Evolutionary conservation across 2,888 invertebrate species (phyloP).

Genomic region (Hirtodrosophila trivittata): DNA sequence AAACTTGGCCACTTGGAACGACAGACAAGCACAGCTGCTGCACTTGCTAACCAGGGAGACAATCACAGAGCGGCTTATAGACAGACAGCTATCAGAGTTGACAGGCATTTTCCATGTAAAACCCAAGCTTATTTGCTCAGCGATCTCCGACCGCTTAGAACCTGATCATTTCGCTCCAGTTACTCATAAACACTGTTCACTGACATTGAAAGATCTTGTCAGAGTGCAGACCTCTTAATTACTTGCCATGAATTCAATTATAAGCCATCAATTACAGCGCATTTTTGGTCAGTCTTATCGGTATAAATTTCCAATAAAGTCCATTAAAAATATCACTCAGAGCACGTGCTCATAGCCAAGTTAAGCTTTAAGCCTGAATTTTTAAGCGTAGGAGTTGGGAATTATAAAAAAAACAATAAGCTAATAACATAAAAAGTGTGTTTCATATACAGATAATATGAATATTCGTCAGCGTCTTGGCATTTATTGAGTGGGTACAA

Average conservation of each 20-base stretch:
- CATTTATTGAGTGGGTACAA: constrained; percentile 55
- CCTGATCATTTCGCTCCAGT: constrained; percentile 19
- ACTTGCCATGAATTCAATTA: constrained; percentile 12
- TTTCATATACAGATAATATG: constrained; percentile 11
- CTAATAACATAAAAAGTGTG: background rate
- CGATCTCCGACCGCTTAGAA: constrained; percentile 12
- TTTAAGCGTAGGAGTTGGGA: constrained; percentile 38
- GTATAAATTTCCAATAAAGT: constrained; percentile 17
- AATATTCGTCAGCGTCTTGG: constrained; percentile 55
- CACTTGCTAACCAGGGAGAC: constrained; percentile 14
- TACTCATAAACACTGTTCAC: constrained; percentile 5
- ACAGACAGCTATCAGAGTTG: constrained; percentile 30
- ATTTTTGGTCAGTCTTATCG: constrained; percentile 28
- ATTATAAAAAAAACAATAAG: constrained; percentile 9
- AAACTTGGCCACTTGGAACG: constrained; percentile 62
- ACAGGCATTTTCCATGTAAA: constrained; percentile 18
- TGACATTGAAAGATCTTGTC: constrained; percentile 22
- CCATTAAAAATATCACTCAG: constrained; percentile 5
- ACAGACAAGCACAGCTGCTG: constrained; percentile 8
- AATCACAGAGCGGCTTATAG: background rate
- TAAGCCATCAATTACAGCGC: constrained; percentile 29
- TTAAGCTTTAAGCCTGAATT: constrained; percentile 18
- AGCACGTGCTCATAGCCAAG: constrained; percentile 34
- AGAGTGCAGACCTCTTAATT: constrained; percentile 14
- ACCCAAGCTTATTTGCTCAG: constrained; percentile 28